Evolutionary conservation across 2,113 vertebrate species (phyloP).

Genomic region (Lynx canadensis): DNA sequence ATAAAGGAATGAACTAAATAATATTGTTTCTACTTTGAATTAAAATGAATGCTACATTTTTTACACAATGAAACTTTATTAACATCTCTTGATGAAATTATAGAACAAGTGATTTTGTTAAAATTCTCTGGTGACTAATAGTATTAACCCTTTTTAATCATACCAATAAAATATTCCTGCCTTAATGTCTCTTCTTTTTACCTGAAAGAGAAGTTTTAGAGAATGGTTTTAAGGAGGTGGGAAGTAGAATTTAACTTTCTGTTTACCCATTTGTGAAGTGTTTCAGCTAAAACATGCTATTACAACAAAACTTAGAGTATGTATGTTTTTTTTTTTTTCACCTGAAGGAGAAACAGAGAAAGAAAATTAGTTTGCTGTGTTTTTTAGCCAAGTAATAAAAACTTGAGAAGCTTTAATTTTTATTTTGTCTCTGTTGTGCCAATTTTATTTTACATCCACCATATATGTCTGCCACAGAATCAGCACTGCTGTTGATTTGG

Average conservation of each 20-base stretch:
- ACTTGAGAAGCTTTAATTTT: neutral
- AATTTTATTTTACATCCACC: constrained; percentile 20
- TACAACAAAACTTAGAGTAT: neutral
- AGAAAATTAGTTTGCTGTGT: neutral
- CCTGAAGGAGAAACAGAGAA: neutral
- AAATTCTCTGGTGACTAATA: neutral
- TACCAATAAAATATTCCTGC: constrained; percentile 35
- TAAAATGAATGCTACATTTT: neutral
- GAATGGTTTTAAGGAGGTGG: neutral
- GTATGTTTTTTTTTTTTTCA: neutral
- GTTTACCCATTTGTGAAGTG: neutral
- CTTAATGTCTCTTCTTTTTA: constrained; percentile 9
- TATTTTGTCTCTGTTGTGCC: neutral
- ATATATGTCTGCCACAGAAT: neutral
- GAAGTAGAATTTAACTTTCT: neutral
- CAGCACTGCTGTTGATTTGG: neutral
- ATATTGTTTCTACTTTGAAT: constrained; percentile 18
- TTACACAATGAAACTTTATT: neutral
- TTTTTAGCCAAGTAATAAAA: constrained; percentile 61
- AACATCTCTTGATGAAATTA: constrained; percentile 29
- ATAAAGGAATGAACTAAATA: constrained; percentile 34
- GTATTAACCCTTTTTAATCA: neutral
- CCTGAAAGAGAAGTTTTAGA: neutral
- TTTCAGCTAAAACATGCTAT: neutral
- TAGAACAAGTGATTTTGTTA: constrained; percentile 57